Evolutionary conservation across 2,113 vertebrate genomes (phyloP).

Genomic region (Suncus etruscus): DNA sequence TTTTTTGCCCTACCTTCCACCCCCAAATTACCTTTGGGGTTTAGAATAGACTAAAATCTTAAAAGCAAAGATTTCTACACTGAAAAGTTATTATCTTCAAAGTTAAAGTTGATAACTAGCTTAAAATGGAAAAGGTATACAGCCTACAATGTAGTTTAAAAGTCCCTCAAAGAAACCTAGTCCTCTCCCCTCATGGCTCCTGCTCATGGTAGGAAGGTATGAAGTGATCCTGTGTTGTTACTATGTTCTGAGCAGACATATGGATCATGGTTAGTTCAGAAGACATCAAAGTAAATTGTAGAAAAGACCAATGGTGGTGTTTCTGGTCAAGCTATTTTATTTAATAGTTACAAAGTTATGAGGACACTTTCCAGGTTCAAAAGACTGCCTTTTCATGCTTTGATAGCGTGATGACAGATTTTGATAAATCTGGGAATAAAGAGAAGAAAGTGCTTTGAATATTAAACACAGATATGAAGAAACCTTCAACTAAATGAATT

Average conservation of each 20-base stretch:
- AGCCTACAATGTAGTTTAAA: background rate
- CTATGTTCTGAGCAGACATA: constrained; percentile 42
- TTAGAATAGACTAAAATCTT: constrained; percentile 79
- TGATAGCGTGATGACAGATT: constrained; percentile 87
- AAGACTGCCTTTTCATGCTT: constrained; percentile 86
- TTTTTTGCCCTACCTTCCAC: background rate
- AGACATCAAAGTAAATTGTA: background rate
- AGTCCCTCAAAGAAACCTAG: background rate
- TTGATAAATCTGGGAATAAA: constrained; percentile 86
- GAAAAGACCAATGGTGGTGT: background rate
- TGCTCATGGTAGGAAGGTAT: background rate
- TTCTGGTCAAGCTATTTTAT: background rate
- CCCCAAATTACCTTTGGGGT: background rate
- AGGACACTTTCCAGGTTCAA: constrained; percentile 80
- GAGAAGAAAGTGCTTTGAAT: constrained; percentile 85
- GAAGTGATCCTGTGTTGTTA: background rate
- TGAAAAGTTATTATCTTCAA: constrained; percentile 80
- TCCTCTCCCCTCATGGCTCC: background rate
- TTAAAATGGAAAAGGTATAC: constrained; percentile 62
- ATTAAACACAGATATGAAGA: constrained; percentile 80
- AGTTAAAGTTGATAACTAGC: constrained; percentile 72
- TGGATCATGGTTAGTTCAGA: constrained; percentile 71
- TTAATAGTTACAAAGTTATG: constrained; percentile 67
- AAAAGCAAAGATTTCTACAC: constrained; percentile 76
- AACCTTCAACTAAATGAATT: constrained; percentile 86